These are phyloP conservation scores for Marmota monax DNA, from an alignment of 2,113 vertebrate species.

Conservation along the genomic window DNA sequence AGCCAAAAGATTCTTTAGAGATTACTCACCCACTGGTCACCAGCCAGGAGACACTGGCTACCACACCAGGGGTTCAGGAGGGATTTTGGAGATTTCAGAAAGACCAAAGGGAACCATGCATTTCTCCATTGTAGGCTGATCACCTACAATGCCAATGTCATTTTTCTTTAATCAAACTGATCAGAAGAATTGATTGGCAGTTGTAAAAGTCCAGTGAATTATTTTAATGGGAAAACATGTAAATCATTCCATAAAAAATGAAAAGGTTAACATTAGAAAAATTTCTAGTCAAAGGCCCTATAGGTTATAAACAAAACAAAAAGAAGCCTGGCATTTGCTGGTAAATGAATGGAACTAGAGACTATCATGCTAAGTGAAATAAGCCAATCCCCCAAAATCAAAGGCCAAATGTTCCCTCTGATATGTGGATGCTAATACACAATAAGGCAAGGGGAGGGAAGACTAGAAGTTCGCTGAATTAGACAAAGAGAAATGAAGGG, in stretches of 20 bases:
- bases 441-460: too few relatives aligned
- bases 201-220: constrained; percentile 21
- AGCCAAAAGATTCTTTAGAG: constrained; percentile 65
- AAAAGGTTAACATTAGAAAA: constrained; percentile 44
- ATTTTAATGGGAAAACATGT: constrained; percentile 10
- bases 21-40: constrained; percentile 56
- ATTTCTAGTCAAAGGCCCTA: neutral
- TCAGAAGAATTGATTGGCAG: constrained; percentile 40
- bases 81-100: constrained; percentile 24
- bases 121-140: neutral
- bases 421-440: too few relatives aligned
- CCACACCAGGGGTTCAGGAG: constrained; percentile 15
- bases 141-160: constrained; percentile 37
- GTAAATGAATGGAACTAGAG: too few relatives aligned
- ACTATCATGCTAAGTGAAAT: too few relatives aligned
- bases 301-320: constrained; percentile 32
- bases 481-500: too few relatives aligned
- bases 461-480: too few relatives aligned
- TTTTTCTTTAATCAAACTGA: constrained; percentile 62
- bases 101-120: neutral
- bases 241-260: constrained; percentile 23
- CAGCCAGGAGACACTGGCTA: constrained; percentile 46
- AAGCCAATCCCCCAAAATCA: too few relatives aligned
- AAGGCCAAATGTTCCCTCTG: too few relatives aligned
- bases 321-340: neutral